A percentile compares a stretch with the other conserved stretches of the same genome.
Conservation (phyloP, 2,113 vertebrate genomes). For the Podarcis muralis region DNA sequence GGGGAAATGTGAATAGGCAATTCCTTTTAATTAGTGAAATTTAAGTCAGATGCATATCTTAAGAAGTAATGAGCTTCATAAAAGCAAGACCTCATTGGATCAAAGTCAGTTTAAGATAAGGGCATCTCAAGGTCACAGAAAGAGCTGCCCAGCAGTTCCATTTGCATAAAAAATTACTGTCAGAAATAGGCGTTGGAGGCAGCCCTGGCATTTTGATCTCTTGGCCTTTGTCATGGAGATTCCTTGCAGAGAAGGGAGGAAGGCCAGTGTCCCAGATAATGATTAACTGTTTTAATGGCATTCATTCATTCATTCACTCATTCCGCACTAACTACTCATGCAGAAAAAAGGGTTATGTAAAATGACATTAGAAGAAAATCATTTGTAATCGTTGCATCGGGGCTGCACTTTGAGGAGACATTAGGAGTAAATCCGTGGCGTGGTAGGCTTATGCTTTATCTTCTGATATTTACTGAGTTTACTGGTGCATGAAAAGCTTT, state of each 20-base stretch:
- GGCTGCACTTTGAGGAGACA: conserved; percentile 89
- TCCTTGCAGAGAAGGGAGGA: conserved; percentile 80
- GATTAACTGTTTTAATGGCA: conserved; percentile 93
- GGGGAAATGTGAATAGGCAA: conserved; percentile 55
- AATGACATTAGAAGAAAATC: conserved; percentile 93
- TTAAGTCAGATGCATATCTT: conserved; percentile 69
- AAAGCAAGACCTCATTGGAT: conserved; percentile 75
- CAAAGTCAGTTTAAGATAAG: conserved; percentile 81
- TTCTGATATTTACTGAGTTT: conserved; percentile 91
- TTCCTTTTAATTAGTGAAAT: conserved; percentile 78
- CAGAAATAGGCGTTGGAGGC: conserved; percentile 79
- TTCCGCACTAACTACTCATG: conserved; percentile 87
- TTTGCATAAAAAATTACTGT: conserved; percentile 89
- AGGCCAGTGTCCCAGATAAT: conserved; percentile 87
- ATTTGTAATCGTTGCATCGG: conserved; percentile 89
- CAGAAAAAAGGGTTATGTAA: conserved; percentile 93
- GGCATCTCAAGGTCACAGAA: conserved; percentile 83
- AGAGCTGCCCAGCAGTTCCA: conserved; percentile 79
- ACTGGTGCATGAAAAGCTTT: conserved; percentile 91
- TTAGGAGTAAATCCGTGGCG: conserved; percentile 89
- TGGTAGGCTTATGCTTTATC: conserved; percentile 89
- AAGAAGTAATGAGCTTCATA: conserved; percentile 76
- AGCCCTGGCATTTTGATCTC: conserved; percentile 84
- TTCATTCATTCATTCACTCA: conserved; percentile 91
- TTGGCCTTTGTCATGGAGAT: conserved; percentile 93